Evolutionary conservation across 2,113 vertebrate species (phyloP).

Genomic region (Nanger granti): DNA sequence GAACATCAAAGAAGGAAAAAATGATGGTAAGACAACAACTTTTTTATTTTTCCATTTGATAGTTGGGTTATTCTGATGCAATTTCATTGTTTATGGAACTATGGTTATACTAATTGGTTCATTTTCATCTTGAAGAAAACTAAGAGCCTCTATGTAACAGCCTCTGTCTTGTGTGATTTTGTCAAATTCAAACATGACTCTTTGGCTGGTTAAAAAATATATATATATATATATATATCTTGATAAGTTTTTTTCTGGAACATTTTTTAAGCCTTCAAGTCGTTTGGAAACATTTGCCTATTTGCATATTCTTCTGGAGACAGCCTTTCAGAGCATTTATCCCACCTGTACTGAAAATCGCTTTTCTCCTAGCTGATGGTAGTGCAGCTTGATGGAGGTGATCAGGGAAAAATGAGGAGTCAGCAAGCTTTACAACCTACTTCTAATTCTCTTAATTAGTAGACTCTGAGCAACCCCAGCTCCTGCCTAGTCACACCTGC

Average conservation of each 20-base stretch:
- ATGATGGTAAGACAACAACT: neutral
- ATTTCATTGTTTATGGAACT: neutral
- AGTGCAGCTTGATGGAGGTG: neutral
- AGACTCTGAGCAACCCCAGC: slow-evolving; percentile 55
- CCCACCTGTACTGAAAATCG: neutral
- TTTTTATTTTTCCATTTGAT: neutral
- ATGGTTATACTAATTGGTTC: neutral
- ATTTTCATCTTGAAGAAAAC: slow-evolving; percentile 26
- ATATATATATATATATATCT: neutral
- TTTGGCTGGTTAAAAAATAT: neutral
- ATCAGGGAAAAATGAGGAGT: neutral
- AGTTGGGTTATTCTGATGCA: slow-evolving; percentile 24
- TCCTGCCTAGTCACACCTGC: slow-evolving; percentile 64
- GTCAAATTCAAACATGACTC: slow-evolving; percentile 26
- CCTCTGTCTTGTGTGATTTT: neutral
- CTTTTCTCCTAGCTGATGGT: neutral
- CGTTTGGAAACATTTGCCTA: neutral
- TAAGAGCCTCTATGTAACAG: neutral
- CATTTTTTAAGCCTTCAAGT: neutral
- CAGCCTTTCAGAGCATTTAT: neutral
- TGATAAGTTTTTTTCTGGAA: neutral
- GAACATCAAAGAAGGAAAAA: neutral
- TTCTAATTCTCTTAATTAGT: slow-evolving; percentile 58
- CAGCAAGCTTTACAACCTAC: slow-evolving; percentile 28
- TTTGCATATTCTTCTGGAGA: neutral